Evolutionary conservation across 2,797 vertebrate genomes (phyloP).

Genomic region (Lepilemur septentrionalis): DNA sequence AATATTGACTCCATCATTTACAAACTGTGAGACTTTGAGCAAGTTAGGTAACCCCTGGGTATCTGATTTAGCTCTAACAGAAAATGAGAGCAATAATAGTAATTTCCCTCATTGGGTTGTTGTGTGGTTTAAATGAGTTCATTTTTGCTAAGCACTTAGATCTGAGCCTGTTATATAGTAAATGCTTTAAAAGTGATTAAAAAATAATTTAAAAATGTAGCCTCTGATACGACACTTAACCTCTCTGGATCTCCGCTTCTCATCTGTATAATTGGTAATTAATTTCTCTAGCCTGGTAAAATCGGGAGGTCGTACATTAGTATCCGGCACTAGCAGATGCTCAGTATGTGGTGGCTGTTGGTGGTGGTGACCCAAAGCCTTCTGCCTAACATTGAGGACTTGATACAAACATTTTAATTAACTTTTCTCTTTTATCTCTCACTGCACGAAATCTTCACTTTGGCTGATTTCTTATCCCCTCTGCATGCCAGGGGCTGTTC

Average conservation of each 20-base stretch:
- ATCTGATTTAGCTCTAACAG: not conserved
- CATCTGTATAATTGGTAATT: not conserved
- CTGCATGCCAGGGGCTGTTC: not conserved
- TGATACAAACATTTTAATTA: not conserved
- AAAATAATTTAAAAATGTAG: conserved; percentile 22
- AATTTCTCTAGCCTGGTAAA: not conserved
- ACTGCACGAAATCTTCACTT: not conserved
- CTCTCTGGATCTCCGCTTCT: not conserved
- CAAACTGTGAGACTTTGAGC: not conserved
- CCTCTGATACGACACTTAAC: not conserved
- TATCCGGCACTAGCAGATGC: not conserved
- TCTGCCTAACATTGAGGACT: not conserved
- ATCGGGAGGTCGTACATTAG: not conserved
- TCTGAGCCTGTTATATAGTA: not conserved
- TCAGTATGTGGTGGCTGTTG: too few relatives aligned
- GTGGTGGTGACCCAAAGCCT: not conserved
- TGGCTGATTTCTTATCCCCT: not conserved
- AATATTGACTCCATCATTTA: not conserved
- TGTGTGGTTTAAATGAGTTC: not conserved
- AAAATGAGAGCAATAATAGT: not conserved
- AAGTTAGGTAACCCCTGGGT: not conserved
- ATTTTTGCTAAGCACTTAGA: conserved; percentile 6
- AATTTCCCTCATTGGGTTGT: not conserved
- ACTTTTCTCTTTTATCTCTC: not conserved
- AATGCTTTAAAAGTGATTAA: conserved; percentile 4